A percentile compares a stretch with the other conserved stretches of the same genome.
Conservation (phyloP, 2,113 vertebrate species). For the Burhinus oedicnemus region DNA sequence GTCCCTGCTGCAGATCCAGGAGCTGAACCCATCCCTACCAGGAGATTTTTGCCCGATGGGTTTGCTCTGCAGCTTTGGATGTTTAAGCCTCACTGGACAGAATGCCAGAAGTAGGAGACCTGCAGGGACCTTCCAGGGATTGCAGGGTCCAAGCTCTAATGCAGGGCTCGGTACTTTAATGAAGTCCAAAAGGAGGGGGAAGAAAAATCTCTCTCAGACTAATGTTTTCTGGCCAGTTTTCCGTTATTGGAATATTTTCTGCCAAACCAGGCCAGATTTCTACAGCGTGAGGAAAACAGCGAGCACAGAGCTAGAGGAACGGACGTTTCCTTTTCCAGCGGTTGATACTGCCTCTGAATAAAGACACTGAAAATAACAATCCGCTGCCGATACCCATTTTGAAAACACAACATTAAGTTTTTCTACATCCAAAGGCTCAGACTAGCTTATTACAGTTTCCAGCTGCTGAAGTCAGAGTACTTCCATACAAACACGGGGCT, state of each 20-base stretch:
- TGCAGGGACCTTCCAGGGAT: not conserved
- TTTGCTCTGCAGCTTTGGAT: not conserved
- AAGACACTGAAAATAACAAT: not conserved
- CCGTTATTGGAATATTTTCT: not conserved
- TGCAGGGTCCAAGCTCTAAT: not conserved
- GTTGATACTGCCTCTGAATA: not conserved
- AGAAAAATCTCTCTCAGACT: not conserved
- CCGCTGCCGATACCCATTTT: not conserved
- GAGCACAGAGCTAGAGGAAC: not conserved
- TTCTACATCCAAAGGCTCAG: not conserved
- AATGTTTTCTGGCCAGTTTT: not conserved
- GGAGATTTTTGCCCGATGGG: not conserved
- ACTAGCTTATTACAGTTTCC: not conserved
- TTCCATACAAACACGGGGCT: not conserved
- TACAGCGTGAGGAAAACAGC: not conserved
- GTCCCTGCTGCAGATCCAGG: not conserved
- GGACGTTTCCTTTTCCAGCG: not conserved
- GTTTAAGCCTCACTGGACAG: not conserved
- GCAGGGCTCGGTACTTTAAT: not conserved
- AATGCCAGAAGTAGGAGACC: not conserved
- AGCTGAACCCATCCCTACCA: not conserved
- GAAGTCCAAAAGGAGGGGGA: not conserved
- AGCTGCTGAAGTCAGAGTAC: not conserved
- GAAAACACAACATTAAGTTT: not conserved
- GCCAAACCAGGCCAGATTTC: not conserved